Evolutionary conservation across 2,113 vertebrate genomes (phyloP).

Genomic region (Cricetomys ansorgei): DNA sequence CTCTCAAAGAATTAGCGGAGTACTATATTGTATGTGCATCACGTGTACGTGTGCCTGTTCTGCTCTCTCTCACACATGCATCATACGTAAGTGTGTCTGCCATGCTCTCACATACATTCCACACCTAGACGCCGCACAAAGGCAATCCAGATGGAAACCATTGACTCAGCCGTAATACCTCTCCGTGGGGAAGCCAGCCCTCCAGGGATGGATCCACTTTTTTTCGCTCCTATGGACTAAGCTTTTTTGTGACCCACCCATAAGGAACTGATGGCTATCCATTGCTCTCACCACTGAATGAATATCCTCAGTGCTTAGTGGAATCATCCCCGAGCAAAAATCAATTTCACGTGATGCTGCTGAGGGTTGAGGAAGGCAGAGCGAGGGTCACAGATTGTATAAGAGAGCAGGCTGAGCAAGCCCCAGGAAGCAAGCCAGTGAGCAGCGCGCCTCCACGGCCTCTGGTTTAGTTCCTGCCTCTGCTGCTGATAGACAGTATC

Average conservation of each 20-base stretch:
- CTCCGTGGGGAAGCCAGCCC: background rate
- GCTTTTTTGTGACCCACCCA: constrained; percentile 8
- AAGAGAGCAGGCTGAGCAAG: too few species aligned
- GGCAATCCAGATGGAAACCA: background rate
- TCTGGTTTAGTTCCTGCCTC: too few species aligned
- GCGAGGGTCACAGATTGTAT: too few species aligned
- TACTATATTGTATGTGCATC: too few species aligned
- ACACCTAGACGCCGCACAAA: background rate
- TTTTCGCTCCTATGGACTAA: background rate
- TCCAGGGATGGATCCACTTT: background rate
- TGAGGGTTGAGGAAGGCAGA: background rate
- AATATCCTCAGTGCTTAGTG: background rate
- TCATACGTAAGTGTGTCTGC: background rate
- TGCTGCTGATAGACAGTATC: too few species aligned
- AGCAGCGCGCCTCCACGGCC: too few species aligned
- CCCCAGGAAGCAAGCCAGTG: too few species aligned
- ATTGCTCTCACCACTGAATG: background rate
- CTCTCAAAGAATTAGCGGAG: too few species aligned
- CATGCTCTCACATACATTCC: background rate
- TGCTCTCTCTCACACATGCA: too few species aligned
- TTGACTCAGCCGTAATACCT: background rate
- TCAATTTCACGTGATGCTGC: constrained; percentile 9
- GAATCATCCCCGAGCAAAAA: constrained; percentile 1
- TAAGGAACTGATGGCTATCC: background rate
- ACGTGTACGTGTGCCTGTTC: too few species aligned